Evolutionary conservation across 2,797 vertebrate genomes (phyloP).

Genomic region (Dryobates pubescens): DNA sequence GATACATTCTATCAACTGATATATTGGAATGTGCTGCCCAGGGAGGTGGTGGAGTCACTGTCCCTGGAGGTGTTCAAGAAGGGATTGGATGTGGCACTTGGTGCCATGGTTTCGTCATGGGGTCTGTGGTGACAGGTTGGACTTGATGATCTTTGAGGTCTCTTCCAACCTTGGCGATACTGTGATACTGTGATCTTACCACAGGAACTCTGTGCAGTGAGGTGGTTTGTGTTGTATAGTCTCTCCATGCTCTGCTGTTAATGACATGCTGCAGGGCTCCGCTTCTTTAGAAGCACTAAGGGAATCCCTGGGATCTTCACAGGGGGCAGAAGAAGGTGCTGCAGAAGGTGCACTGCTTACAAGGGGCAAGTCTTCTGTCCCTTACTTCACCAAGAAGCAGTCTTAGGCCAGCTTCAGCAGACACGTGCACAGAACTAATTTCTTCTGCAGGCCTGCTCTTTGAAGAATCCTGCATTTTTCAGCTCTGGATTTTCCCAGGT

Average conservation of each 20-base stretch:
- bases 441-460: neutral
- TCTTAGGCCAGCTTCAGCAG: neutral
- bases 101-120: too few relatives aligned
- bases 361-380: neutral
- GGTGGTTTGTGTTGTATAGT: neutral
- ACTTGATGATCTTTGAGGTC: too few relatives aligned
- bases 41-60: too few relatives aligned
- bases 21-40: too few relatives aligned
- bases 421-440: neutral
- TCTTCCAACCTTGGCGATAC: too few relatives aligned
- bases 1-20: accelerated
- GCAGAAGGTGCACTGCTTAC: accelerated
- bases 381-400: accelerated
- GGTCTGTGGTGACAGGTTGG: too few relatives aligned
- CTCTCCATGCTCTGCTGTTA: neutral
- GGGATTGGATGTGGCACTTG: too few relatives aligned
- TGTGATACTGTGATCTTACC: neutral
- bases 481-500: slow-evolving; percentile 5
- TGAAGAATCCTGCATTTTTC: neutral
- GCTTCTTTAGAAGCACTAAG: neutral
- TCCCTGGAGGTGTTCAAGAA: too few relatives aligned
- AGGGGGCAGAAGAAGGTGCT: neutral
- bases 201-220: neutral
- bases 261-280: neutral
- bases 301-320: neutral